phyloP scores from a whole-genome alignment of 2,113 vertebrate species.

The Hoplias malabaricus region DNA sequence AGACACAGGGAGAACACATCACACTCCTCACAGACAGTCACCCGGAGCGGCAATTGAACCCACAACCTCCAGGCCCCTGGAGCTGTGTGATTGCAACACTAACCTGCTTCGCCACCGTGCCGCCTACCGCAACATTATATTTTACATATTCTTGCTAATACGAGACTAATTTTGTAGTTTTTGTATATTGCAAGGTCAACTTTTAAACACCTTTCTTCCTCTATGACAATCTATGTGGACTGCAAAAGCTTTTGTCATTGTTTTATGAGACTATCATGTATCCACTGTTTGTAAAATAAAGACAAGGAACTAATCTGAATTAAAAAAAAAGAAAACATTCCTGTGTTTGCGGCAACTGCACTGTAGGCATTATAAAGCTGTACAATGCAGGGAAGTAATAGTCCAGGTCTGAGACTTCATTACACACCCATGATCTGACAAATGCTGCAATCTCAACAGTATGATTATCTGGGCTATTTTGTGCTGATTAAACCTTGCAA shows the following conservation, averaged over 20 bases:
- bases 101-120: too few species aligned
- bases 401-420: neutral
- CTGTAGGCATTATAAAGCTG: neutral
- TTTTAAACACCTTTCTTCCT: neutral
- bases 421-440: neutral
- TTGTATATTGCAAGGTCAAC: neutral
- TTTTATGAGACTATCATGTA: too few species aligned
- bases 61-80: too few species aligned
- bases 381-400: neutral
- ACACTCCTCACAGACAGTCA: too few species aligned
- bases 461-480: neutral
- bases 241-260: too few species aligned
- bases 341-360: neutral
- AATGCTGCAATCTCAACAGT: neutral
- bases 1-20: too few species aligned
- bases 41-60: too few species aligned
- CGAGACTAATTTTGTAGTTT: too few species aligned
- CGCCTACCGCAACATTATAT: neutral
- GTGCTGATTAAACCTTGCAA: neutral
- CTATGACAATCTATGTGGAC: neutral
- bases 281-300: too few species aligned
- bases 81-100: neutral
- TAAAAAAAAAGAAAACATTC: too few species aligned
- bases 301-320: too few species aligned
- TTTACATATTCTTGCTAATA: neutral